These are phyloP conservation scores for Chrysotoxum bicinctum DNA, from an alignment of 2,888 invertebrate genomes.

Conservation along the genomic window DNA sequence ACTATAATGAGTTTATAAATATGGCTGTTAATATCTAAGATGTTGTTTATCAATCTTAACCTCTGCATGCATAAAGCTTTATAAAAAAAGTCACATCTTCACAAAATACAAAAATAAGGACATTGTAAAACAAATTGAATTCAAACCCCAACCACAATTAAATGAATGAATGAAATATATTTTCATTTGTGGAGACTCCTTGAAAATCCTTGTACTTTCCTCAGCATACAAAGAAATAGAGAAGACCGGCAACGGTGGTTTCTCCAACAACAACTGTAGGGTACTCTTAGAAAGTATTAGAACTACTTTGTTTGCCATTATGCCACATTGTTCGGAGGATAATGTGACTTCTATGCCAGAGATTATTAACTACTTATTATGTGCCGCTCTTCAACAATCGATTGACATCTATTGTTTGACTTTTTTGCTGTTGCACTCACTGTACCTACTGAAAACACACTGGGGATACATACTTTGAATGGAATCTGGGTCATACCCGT, in stretches of 20 bases:
- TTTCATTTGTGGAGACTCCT: conserved; percentile 18
- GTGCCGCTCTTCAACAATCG: conserved; percentile 48
- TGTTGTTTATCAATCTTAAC: too few relatives aligned
- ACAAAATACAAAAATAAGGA: background rate
- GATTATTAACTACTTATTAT: conserved; percentile 63
- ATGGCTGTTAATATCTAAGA: too few relatives aligned
- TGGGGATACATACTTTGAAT: conserved; percentile 32
- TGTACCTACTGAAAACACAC: conserved; percentile 9
- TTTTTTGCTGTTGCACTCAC: conserved; percentile 43
- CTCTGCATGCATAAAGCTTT: background rate
- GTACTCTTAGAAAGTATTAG: conserved; percentile 21
- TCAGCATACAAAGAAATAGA: background rate
- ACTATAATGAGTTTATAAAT: too few relatives aligned
- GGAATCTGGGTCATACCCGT: conserved; percentile 61
- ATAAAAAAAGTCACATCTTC: background rate
- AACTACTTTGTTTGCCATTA: conserved; percentile 51
- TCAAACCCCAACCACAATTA: background rate
- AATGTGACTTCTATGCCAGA: conserved; percentile 36
- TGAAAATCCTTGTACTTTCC: conserved; percentile 18
- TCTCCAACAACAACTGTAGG: background rate
- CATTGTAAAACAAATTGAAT: conserved; percentile 4
- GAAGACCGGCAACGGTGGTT: background rate
- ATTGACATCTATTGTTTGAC: conserved; percentile 55
- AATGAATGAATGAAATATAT: conserved; percentile 36
- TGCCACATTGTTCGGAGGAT: conserved; percentile 46